Evolutionary conservation across 2,888 invertebrate species (phyloP).

Genomic region (Zygaena filipendulae): DNA sequence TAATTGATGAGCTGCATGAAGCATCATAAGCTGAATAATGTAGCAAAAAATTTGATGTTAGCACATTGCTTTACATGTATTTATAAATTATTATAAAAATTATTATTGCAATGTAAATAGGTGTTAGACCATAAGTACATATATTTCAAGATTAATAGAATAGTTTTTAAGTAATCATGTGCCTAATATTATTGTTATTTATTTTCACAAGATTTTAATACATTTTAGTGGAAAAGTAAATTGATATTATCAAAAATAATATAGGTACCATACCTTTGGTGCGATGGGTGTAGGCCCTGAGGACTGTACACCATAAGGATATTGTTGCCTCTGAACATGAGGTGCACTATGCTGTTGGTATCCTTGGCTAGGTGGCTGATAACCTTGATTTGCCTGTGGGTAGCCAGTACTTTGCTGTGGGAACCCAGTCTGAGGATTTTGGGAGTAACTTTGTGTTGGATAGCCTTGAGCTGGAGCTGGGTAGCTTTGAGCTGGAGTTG

Average conservation of each 20-base stretch:
- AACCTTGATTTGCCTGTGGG: conserved; percentile 31
- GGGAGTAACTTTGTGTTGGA: conserved; percentile 24
- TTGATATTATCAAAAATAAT: conserved; percentile 15
- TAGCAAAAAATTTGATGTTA: too few relatives aligned
- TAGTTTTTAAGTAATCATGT: too few relatives aligned
- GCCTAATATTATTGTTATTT: too few relatives aligned
- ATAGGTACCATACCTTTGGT: conserved; percentile 38
- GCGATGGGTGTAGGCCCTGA: conserved; percentile 27
- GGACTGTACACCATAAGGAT: conserved; percentile 34
- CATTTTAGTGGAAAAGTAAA: conserved; percentile 5
- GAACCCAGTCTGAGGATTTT: conserved; percentile 23
- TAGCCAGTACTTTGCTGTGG: conserved; percentile 21
- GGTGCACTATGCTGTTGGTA: conserved; percentile 29
- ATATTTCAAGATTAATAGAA: too few relatives aligned
- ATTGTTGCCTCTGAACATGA: conserved; percentile 28
- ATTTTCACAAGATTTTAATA: too few relatives aligned
- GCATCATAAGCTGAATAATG: too few relatives aligned
- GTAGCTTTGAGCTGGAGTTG: conserved; percentile 21
- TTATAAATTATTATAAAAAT: too few relatives aligned
- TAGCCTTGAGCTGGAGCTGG: conserved; percentile 27
- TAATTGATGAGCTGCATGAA: too few relatives aligned
- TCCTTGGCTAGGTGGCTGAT: too few relatives aligned
- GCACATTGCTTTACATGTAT: too few relatives aligned
- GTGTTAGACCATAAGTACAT: too few relatives aligned
- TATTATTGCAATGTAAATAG: too few relatives aligned